Conservation (phyloP, 2,113 vertebrate species). For the Eclectus roratus region DNA sequence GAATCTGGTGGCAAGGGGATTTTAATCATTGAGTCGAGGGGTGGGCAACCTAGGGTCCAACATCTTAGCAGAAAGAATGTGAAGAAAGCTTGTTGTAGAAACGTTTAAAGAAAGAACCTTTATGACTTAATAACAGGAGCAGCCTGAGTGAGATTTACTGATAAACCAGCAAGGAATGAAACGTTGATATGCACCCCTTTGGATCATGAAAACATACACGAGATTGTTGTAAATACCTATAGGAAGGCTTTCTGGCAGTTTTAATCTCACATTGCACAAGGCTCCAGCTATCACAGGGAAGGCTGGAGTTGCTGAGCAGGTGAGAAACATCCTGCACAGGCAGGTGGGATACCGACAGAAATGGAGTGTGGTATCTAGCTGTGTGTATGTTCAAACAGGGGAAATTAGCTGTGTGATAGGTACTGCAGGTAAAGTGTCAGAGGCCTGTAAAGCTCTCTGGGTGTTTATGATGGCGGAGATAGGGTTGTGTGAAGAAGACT, state of each 20-base stretch:
- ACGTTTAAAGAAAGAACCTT: background rate
- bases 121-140: background rate
- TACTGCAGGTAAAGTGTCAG: background rate
- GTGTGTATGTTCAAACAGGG: background rate
- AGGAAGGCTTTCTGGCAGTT: background rate
- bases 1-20: background rate
- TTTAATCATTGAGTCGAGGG: background rate
- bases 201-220: background rate
- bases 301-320: background rate
- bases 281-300: background rate
- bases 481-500: background rate
- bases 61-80: background rate
- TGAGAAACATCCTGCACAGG: background rate
- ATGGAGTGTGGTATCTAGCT: background rate
- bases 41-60: background rate
- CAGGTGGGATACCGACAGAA: background rate
- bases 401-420: background rate
- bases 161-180: background rate
- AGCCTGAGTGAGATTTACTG: background rate
- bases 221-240: background rate
- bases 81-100: background rate
- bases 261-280: background rate
- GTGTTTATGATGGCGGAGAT: background rate
- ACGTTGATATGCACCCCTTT: background rate
- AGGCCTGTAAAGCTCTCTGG: background rate